Evolutionary conservation across 2,797 vertebrate genomes (phyloP).

Genomic region (Sebastes oblongus): DNA sequence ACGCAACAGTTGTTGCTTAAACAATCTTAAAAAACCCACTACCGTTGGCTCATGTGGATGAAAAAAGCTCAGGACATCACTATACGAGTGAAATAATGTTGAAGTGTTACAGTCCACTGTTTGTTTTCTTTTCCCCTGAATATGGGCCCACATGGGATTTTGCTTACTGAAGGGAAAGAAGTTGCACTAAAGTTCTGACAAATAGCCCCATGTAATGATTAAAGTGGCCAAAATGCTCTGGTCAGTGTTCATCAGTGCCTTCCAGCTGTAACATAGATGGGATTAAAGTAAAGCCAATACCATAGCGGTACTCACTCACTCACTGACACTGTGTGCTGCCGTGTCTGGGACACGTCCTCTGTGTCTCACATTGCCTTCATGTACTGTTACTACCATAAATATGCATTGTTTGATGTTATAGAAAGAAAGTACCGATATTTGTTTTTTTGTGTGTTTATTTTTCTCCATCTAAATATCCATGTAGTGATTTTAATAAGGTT

Average conservation of each 20-base stretch:
- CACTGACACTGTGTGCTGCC: slow-evolving; percentile 48
- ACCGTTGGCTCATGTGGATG: slow-evolving; percentile 16
- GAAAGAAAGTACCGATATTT: slow-evolving; percentile 21
- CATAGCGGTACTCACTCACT: slow-evolving; percentile 7
- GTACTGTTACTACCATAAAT: slow-evolving; percentile 51
- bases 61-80: slow-evolving; percentile 34
- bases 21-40: background rate
- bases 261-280: slow-evolving; percentile 49
- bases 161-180: slow-evolving; percentile 33
- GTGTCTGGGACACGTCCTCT: slow-evolving; percentile 37
- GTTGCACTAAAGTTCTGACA: slow-evolving; percentile 51
- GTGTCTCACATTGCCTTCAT: slow-evolving; percentile 45
- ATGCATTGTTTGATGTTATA: slow-evolving; percentile 38
- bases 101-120: background rate
- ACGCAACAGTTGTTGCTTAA: slow-evolving; percentile 2
- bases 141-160: slow-evolving; percentile 21
- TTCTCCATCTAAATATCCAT: slow-evolving; percentile 49
- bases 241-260: slow-evolving; percentile 73
- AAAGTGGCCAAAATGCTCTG: slow-evolving; percentile 50
- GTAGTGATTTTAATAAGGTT: slow-evolving; percentile 73
- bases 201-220: slow-evolving; percentile 21
- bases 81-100: background rate
- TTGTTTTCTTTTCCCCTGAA: slow-evolving; percentile 11
- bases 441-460: slow-evolving; percentile 13
- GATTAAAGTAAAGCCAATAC: slow-evolving; percentile 51